Evolutionary conservation across 2,113 vertebrate genomes (phyloP), one percentile per base, ranked within the genome.

Genomic region (Plecotus auritus): DNA sequence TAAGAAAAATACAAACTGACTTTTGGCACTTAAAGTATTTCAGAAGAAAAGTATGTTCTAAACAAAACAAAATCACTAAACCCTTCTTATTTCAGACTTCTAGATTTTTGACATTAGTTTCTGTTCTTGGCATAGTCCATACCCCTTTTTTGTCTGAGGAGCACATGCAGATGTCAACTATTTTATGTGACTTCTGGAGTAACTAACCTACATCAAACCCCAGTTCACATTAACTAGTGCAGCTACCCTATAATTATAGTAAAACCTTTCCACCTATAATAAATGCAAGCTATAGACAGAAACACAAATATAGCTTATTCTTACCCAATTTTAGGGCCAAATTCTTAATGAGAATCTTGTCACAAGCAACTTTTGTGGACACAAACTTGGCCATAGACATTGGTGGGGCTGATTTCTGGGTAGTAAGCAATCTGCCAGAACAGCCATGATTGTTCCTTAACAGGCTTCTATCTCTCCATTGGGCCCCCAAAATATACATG

Each of bases 11-110:
- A 64, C 45, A 4, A 94, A 76, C 5, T 88, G 72, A 91, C 10
- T 85, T 85, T 82, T 80, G 47, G 16, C 78, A 86, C 32, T 85
- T 64, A 67, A 45, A 95, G 22, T 13, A 87, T 49, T 47, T 45
- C 59, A 54, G 49, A 85, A 81, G 37, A 90, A 91, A 87, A 87
- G 64, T 70, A 37, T 59, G 37, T 13, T 92, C 54, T 73, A 82
- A 96, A 69, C 30, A 70, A 92, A 91, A 66, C 17, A 66, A 96
- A 92, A 89, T 11, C 80, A 91, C 47, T 40, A 42, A 94, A 40
- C 11, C 45, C 69, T 45, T 88, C 66, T 78, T 72, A 85, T 42
- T 88, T 90, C 26, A 76, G 77, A 45, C 4, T 77, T 82, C 35
- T 64, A 54, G 54, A 9, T 73, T 85, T 69, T 32, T n/a, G 18